Percentiles rank a stretch among this genome's conserved stretches.
Evolutionary conservation across 2,113 vertebrate genomes (phyloP).

Genomic region (Aldabrachelys gigantea): DNA sequence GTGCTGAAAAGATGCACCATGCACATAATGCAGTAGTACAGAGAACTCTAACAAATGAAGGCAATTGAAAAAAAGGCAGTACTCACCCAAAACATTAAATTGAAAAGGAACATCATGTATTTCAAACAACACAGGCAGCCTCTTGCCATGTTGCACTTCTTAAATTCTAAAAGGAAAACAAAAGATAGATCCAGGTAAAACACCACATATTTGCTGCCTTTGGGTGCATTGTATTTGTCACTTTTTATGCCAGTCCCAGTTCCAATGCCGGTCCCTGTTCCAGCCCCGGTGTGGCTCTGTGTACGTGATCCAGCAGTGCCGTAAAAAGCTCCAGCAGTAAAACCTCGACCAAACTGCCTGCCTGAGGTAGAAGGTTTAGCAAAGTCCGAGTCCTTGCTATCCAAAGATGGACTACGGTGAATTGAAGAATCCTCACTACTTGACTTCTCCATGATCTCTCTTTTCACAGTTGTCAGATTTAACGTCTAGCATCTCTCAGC

Average conservation of each 20-base stretch:
- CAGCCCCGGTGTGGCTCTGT: slow-evolving; percentile 74
- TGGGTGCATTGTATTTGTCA: slow-evolving; percentile 90
- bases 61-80: slow-evolving; percentile 45
- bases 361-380: slow-evolving; percentile 92
- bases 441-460: slow-evolving; percentile 98
- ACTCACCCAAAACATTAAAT: slow-evolving; percentile 99
- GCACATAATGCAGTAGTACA: slow-evolving; percentile 50
- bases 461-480: slow-evolving; percentile 78
- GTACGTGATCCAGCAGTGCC: slow-evolving; percentile 89
- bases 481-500: slow-evolving; percentile 85
- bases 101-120: slow-evolving; percentile 99
- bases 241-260: slow-evolving; percentile 75
- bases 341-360: slow-evolving; percentile 91
- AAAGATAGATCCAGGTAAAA: slow-evolving; percentile 99
- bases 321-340: slow-evolving; percentile 97
- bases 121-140: slow-evolving; percentile 99
- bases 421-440: slow-evolving; percentile 99
- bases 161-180: slow-evolving; percentile 99
- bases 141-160: slow-evolving; percentile 99
- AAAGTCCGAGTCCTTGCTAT: slow-evolving; percentile 95
- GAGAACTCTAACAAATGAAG: not conserved
- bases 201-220: slow-evolving; percentile 98
- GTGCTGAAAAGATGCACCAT: slow-evolving; percentile 48
- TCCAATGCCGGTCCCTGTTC: slow-evolving; percentile 56
- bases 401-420: slow-evolving; percentile 97